Percentiles rank a stretch among this genome's conserved stretches.
These are phyloP conservation scores for Xenopus petersii DNA, from an alignment of 2,797 vertebrate genomes.

Conservation along the genomic window DNA sequence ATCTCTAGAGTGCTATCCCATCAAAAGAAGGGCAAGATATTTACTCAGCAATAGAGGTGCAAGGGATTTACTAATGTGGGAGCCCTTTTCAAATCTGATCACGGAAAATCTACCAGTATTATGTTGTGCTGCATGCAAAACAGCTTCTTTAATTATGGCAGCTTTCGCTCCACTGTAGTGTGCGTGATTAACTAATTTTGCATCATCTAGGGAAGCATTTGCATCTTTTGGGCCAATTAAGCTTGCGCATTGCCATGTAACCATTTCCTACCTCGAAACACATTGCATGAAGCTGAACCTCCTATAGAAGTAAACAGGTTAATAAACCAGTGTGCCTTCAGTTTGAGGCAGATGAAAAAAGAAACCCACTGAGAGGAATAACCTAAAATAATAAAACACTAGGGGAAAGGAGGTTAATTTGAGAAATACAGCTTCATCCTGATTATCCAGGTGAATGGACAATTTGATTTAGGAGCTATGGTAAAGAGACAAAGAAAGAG, in stretches of 20 bases:
- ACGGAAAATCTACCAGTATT: constrained; percentile 28
- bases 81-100: constrained; percentile 27
- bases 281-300: no score
- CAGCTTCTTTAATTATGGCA: constrained; percentile 38
- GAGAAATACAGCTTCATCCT: constrained; percentile 26
- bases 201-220: not conserved
- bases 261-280: no score
- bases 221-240: not conserved
- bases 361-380: not conserved
- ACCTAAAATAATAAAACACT: constrained; percentile 5
- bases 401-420: constrained; percentile 12
- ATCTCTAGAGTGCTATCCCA: not conserved
- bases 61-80: not conserved
- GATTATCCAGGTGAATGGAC: constrained; percentile 42
- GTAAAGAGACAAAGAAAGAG: no score
- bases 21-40: not conserved
- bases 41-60: not conserved
- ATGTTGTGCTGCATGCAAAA: constrained; percentile 44
- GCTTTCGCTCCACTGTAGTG: constrained; percentile 26
- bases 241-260: constrained; percentile 25
- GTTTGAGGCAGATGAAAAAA: no score
- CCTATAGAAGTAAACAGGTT: no score
- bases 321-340: no score
- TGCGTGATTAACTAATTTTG: constrained; percentile 45
- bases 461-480: constrained; percentile 5